These are phyloP conservation scores for Esox niger DNA, from an alignment of 2,113 vertebrate species.

Conservation along the genomic window DNA sequence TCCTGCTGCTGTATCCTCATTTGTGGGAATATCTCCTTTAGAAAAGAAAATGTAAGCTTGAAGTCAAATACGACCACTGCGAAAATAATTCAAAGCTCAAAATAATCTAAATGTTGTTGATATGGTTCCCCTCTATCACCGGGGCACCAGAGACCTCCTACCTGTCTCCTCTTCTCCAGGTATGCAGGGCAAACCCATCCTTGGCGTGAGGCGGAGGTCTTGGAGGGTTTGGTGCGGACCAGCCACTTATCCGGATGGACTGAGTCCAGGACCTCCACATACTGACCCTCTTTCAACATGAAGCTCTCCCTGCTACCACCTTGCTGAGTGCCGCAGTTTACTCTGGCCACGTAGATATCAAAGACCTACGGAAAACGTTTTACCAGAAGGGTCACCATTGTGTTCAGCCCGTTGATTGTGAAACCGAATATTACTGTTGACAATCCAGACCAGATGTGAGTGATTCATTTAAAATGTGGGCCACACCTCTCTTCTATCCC, in stretches of 20 bases:
- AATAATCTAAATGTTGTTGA: too few species aligned
- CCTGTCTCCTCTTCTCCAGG: slow-evolving; percentile 91
- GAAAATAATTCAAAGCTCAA: not conserved
- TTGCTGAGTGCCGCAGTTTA: slow-evolving; percentile 81
- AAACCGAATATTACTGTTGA: too few species aligned
- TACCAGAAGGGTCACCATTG: too few species aligned
- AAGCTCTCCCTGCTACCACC: slow-evolving; percentile 81
- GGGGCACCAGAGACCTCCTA: slow-evolving; percentile 40
- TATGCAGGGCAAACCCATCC: slow-evolving; percentile 97
- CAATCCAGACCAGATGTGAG: too few species aligned
- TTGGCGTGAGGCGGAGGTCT: slow-evolving; percentile 86
- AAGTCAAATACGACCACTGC: too few species aligned
- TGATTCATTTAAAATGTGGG: not conserved
- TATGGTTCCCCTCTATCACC: not conserved
- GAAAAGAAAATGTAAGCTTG: too few species aligned
- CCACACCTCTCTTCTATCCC: slow-evolving; percentile 60
- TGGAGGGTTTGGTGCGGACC: slow-evolving; percentile 93
- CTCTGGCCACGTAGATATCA: slow-evolving; percentile 91
- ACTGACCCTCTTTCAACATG: slow-evolving; percentile 90
- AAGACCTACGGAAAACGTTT: slow-evolving; percentile 82
- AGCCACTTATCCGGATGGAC: slow-evolving; percentile 92
- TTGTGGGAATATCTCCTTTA: slow-evolving; percentile 57
- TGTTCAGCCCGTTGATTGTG: too few species aligned
- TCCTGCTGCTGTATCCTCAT: slow-evolving; percentile 52
- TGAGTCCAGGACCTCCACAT: slow-evolving; percentile 92